These are phyloP conservation scores for Forpus xanthops DNA, from an alignment of 2,797 vertebrate genomes.

Conservation along the genomic window DNA sequence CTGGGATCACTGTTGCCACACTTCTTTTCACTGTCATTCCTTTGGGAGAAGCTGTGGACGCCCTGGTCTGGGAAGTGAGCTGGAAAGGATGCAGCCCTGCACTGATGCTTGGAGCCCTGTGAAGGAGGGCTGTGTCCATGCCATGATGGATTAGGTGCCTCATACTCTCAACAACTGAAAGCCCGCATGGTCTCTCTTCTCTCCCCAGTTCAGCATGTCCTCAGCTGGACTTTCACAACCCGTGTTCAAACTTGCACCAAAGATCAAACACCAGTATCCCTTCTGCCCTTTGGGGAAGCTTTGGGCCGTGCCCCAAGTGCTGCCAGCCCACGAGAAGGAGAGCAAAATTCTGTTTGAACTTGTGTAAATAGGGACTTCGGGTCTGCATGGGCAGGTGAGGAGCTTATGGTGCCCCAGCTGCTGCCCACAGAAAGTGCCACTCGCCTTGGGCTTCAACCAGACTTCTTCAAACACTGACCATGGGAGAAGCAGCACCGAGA, in stretches of 20 bases:
- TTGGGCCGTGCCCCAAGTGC: neutral
- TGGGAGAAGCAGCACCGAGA: conserved; percentile 13
- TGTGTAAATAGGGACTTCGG: conserved; percentile 18
- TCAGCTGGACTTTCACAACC: neutral
- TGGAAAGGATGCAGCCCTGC: neutral
- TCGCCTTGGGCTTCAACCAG: conserved; percentile 27
- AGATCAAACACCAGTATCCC: conserved; percentile 73
- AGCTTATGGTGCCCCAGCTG: neutral
- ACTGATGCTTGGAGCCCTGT: fast-evolving
- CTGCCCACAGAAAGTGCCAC: conserved; percentile 23
- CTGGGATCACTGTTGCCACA: fast-evolving
- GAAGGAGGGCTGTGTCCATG: neutral
- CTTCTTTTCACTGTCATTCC: neutral
- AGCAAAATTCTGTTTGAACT: conserved; percentile 2
- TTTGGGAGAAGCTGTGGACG: neutral
- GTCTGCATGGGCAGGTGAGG: neutral
- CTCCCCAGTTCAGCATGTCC: neutral
- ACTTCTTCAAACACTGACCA: conserved; percentile 41
- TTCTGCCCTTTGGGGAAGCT: neutral
- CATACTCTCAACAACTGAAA: neutral
- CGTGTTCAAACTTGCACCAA: conserved; percentile 75
- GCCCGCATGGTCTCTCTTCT: neutral
- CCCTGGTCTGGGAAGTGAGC: neutral
- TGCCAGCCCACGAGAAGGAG: neutral
- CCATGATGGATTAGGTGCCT: neutral